Evolutionary conservation across 1,140 invertebrate genomes (phyloP).

Genomic region (Goniozus legneri): DNA sequence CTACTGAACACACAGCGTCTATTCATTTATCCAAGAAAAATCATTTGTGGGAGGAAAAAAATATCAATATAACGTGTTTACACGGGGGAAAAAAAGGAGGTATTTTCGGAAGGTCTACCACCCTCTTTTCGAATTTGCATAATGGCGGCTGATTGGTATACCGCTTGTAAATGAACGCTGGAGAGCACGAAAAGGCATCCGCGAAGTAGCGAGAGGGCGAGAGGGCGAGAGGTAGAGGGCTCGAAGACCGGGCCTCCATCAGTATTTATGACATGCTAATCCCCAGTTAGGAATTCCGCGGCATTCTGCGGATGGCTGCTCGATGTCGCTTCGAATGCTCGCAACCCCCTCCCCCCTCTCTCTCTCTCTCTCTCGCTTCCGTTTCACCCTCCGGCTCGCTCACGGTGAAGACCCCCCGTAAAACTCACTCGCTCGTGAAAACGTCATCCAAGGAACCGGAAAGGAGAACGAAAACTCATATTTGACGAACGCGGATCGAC

Average conservation of each 20-base stretch:
- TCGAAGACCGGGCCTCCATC: conserved; percentile 27
- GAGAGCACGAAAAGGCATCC: conserved; percentile 11
- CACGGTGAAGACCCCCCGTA: no score
- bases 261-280: conserved; percentile 55
- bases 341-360: no score
- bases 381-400: no score
- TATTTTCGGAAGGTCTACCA: no score
- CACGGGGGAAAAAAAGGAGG: no score
- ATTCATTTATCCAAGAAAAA: not conserved
- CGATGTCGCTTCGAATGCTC: conserved; percentile 23
- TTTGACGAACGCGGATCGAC: conserved; percentile 26
- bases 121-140: no score
- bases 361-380: no score
- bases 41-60: not conserved
- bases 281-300: conserved; percentile 49
- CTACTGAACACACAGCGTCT: conserved; percentile 5
- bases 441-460: conserved; percentile 23
- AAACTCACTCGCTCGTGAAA: conserved; percentile 37
- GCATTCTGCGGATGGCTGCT: conserved; percentile 36
- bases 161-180: conserved; percentile 21
- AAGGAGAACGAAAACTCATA: conserved; percentile 20
- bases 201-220: no score
- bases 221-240: no score
- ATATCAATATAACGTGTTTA: no score
- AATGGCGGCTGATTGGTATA: conserved; percentile 24